These are phyloP conservation scores for Tachysurus fulvidraco DNA, from an alignment of 2,113 vertebrate species.

Conservation along the genomic window DNA sequence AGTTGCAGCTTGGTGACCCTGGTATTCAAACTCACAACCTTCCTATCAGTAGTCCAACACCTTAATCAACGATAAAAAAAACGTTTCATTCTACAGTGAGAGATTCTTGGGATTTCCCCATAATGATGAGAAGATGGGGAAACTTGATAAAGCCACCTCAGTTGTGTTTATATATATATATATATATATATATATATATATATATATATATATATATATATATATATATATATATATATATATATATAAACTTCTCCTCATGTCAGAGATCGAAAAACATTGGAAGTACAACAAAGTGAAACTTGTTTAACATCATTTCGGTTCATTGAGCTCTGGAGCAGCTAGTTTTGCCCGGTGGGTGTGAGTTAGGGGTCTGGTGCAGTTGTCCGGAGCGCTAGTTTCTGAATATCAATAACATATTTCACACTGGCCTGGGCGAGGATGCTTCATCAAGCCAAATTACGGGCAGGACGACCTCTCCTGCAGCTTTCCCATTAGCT, in stretches of 20 bases:
- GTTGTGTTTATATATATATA: not conserved
- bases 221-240: no score
- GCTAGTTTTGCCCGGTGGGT: slow-evolving; percentile 75
- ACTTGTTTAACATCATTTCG: slow-evolving; percentile 88
- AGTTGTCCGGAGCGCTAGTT: slow-evolving; percentile 67
- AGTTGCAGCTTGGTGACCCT: no score
- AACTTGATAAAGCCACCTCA: not conserved
- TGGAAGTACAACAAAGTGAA: slow-evolving; percentile 76
- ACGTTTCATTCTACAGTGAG: not conserved
- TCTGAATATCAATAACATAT: slow-evolving; percentile 83
- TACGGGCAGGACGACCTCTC: slow-evolving; percentile 72
- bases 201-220: no score
- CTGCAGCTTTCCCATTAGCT: slow-evolving; percentile 72
- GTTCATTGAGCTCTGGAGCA: slow-evolving; percentile 82
- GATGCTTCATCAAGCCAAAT: slow-evolving; percentile 75
- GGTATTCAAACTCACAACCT: no score
- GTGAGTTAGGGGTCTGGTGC: slow-evolving; percentile 58
- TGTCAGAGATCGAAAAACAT: not conserved
- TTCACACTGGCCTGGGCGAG: slow-evolving; percentile 64
- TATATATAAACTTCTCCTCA: no score
- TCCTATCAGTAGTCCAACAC: no score
- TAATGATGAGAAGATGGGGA: not conserved
- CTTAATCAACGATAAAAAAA: no score
- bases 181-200: no score
- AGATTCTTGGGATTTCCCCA: not conserved